phyloP scores from a whole-genome alignment of 2,113 vertebrate genomes.

The Xenopus borealis region DNA sequence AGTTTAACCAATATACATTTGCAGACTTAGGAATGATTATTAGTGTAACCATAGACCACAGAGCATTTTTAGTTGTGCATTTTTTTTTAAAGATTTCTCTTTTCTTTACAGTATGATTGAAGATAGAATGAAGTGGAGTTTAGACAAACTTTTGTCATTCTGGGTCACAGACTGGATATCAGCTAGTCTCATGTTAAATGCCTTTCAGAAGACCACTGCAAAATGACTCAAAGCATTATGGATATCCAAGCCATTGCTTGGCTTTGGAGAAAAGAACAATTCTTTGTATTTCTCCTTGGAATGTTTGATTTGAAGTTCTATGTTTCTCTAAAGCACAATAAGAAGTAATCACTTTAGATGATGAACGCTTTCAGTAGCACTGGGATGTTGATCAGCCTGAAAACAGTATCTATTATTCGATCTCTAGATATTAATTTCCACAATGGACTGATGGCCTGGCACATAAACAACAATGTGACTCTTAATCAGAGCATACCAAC shows the following conservation, averaged over 20 bases:
- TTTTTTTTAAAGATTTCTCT: constrained; percentile 44
- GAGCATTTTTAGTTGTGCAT: constrained; percentile 1
- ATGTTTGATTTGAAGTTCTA: constrained; percentile 39
- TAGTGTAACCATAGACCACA: too few relatives aligned
- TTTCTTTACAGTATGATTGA: constrained; percentile 59
- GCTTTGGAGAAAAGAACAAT: constrained; percentile 45
- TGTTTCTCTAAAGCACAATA: constrained; percentile 38
- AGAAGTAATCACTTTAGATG: constrained; percentile 35
- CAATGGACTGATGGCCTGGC: constrained; percentile 72
- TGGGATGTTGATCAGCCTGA: constrained; percentile 69
- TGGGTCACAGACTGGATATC: constrained; percentile 26
- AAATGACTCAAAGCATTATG: constrained; percentile 49
- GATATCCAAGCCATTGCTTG: constrained; percentile 48
- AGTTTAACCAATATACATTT: too few relatives aligned
- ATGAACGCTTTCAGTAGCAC: constrained; percentile 71
- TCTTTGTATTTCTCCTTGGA: constrained; percentile 45
- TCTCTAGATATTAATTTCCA: constrained; percentile 62
- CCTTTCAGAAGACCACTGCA: constrained; percentile 25
- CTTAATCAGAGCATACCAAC: constrained; percentile 65
- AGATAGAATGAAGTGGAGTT: constrained; percentile 46
- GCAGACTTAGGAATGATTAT: too few relatives aligned
- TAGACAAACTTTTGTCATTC: constrained; percentile 43
- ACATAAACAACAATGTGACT: constrained; percentile 64
- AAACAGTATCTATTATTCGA: constrained; percentile 63
- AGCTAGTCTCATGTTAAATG: not conserved